Percentiles rank a stretch among this genome's conserved stretches.
These are phyloP conservation scores for Podarcis raffonei DNA, from an alignment of 2,113 vertebrate species.

Conservation along the genomic window DNA sequence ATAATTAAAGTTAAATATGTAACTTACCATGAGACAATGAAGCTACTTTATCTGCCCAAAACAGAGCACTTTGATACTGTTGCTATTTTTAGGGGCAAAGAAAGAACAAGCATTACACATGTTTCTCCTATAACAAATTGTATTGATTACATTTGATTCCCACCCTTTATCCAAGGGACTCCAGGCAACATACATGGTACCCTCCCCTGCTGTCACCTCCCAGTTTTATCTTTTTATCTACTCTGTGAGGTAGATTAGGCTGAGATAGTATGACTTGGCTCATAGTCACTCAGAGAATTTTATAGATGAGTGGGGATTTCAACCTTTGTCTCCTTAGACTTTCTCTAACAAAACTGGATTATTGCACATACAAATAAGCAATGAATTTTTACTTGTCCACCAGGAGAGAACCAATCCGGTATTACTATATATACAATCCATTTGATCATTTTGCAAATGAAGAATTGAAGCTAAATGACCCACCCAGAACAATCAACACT, in stretches of 20 bases:
- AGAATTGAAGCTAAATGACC: neutral
- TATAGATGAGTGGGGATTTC: neutral
- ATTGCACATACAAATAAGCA: neutral
- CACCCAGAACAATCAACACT: neutral
- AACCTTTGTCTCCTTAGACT: neutral
- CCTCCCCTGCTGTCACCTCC: no score
- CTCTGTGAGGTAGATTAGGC: neutral
- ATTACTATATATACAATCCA: no score
- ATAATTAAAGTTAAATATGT: constrained; percentile 8
- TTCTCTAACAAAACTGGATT: neutral
- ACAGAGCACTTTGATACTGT: constrained; percentile 98
- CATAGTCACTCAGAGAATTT: neutral
- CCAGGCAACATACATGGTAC: neutral
- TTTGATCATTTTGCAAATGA: neutral
- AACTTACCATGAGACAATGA: constrained; percentile 94
- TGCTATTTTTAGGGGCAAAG: constrained; percentile 80
- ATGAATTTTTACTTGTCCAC: neutral
- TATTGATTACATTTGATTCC: neutral
- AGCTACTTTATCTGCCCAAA: constrained; percentile 99
- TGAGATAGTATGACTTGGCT: neutral
- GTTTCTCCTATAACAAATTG: neutral
- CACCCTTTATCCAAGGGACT: neutral
- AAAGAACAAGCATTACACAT: constrained; percentile 22
- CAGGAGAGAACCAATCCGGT: no score
- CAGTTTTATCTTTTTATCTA: neutral